Conservation (phyloP, 2,113 vertebrate species). For the Perca fluviatilis region DNA sequence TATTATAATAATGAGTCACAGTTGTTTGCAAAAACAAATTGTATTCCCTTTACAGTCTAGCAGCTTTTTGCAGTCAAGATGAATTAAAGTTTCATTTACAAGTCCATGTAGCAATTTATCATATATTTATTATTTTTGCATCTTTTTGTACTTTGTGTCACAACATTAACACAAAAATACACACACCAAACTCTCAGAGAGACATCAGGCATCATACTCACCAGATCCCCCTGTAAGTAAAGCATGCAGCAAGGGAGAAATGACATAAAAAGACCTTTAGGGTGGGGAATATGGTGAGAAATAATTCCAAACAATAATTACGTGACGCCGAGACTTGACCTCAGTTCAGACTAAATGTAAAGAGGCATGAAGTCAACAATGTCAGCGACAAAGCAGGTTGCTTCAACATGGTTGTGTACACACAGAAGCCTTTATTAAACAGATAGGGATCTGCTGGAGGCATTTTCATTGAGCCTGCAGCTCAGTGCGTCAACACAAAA, state of each 20-base stretch:
- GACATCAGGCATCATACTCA: slow-evolving; percentile 73
- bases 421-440: slow-evolving; percentile 53
- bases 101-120: neutral
- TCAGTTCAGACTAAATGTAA: neutral
- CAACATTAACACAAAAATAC: slow-evolving; percentile 11
- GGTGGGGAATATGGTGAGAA: neutral
- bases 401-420: slow-evolving; percentile 23
- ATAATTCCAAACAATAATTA: neutral
- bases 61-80: too few species aligned
- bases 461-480: slow-evolving; percentile 18
- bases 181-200: neutral
- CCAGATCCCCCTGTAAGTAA: slow-evolving; percentile 83
- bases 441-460: slow-evolving; percentile 39
- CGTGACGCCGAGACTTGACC: neutral
- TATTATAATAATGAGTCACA: too few species aligned
- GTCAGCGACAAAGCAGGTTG: slow-evolving; percentile 10
- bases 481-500: slow-evolving; percentile 30
- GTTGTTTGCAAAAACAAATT: neutral
- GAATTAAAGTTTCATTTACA: too few species aligned
- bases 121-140: neutral
- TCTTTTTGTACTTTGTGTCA: neutral
- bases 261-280: slow-evolving; percentile 52
- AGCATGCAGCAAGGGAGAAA: slow-evolving; percentile 68
- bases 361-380: slow-evolving; percentile 30
- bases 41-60: neutral